These are phyloP conservation scores for Periophthalmodon schlosseri DNA, from an alignment of 2,113 vertebrate species.

Conservation along the genomic window DNA sequence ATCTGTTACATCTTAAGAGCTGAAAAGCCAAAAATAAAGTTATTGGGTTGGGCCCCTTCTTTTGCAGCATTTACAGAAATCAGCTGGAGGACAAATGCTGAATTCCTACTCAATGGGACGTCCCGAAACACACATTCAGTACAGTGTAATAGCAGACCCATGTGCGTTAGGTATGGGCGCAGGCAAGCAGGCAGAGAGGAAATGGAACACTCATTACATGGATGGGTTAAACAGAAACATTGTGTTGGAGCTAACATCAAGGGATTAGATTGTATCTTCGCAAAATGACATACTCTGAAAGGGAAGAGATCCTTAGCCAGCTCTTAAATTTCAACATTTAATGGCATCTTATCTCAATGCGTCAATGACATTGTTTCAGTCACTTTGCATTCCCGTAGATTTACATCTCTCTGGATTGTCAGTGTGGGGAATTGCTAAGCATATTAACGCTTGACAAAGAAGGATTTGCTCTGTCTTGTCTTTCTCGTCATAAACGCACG, in stretches of 20 bases:
- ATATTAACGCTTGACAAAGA: constrained; percentile 50
- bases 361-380: constrained; percentile 58
- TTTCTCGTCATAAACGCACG: constrained; percentile 28
- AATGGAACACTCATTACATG: constrained; percentile 48
- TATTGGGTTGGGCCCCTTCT: constrained; percentile 56
- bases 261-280: constrained; percentile 47
- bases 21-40: constrained; percentile 75
- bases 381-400: constrained; percentile 43
- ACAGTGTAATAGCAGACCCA: background rate
- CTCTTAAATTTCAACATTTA: constrained; percentile 41
- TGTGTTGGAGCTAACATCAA: constrained; percentile 57
- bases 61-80: constrained; percentile 66
- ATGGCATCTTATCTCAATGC: constrained; percentile 46
- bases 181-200: constrained; percentile 8
- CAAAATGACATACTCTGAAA: constrained; percentile 46
- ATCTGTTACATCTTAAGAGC: constrained; percentile 73
- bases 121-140: constrained; percentile 15
- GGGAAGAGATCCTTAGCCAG: constrained; percentile 43
- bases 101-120: constrained; percentile 59
- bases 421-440: constrained; percentile 23
- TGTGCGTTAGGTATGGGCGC: background rate
- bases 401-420: constrained; percentile 44
- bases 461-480: constrained; percentile 49
- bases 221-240: constrained; percentile 56
- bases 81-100: constrained; percentile 76